Base-by-base conservation (phyloP, 2,797 vertebrate species). In the Danionella dracula region DNA sequence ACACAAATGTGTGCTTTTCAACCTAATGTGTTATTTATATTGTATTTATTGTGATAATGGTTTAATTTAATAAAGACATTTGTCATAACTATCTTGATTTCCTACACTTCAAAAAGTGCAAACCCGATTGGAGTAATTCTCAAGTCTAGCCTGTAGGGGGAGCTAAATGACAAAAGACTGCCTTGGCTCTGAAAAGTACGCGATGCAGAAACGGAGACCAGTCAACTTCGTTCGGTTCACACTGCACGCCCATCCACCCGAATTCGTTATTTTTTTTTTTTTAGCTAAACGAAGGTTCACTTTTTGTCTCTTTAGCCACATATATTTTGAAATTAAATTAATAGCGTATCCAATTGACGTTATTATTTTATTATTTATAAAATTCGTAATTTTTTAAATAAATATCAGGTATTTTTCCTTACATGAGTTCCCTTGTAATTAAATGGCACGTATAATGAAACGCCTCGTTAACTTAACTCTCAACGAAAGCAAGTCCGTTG, bases 51-150 rank as follows among this genome's bases (percentile, higher is more conserved):
- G 77, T 82, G 82, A 85, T 46, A 29, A 78, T 84, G 82, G 68
- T 81, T 84, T 80, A 60, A 80, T 84, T 85, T 82, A 88, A 88
- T 89, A 85, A 87, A 86, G 67, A 31, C 71, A 76, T 83, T 74
- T 72, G 70, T 72, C 77, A 83, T 78, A 54, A 66, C 54, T 79
- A 19, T 8, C 57, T 57, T 29, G 46, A 7, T 4, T 42, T 42
- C 11, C 19, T 20, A 1, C 2, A 8, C 3, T 7, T 1, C 32
- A 35, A 45, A 44, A 10, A n/a, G n/a, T n/a, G n/a, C n/a, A n/a
- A 9, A 34, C 17, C 11, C 2, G 12, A 4, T 58, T 20, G 13
- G 4, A 17, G 12, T 11, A 9, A 19, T 21, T 59, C 13, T 17
- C 4, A 12, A 8, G 2, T 12, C 23, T 46, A 17, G 31, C 32